Percentiles rank a stretch among this genome's conserved stretches.
phyloP scores from a whole-genome alignment of 1,140 invertebrate genomes.

The Papilio polyxenes region DNA sequence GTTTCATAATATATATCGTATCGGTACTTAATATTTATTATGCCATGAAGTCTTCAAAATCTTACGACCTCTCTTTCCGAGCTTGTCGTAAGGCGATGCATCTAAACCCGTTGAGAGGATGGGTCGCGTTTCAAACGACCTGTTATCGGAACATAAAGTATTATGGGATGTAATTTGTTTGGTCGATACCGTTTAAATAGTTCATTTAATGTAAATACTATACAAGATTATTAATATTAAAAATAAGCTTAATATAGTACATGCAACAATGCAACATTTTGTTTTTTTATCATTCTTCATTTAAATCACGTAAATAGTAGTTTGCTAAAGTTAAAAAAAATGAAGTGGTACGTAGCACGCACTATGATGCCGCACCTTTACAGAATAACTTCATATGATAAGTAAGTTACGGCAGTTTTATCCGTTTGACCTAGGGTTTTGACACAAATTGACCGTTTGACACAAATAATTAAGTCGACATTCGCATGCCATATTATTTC shows the following conservation, averaged over 20 bases:
- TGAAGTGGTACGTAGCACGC: neutral
- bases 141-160: slow-evolving; percentile 13
- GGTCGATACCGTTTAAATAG: neutral
- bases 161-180: slow-evolving; percentile 12
- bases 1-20: neutral
- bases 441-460: no score
- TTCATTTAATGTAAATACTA: neutral
- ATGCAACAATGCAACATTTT: neutral
- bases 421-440: neutral
- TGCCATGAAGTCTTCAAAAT: neutral
- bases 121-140: slow-evolving; percentile 7
- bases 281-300: neutral
- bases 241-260: neutral
- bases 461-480: neutral
- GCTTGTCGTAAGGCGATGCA: slow-evolving; percentile 1
- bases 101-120: slow-evolving; percentile 4
- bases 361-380: neutral
- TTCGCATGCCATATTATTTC: neutral
- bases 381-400: neutral
- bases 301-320: neutral
- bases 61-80: neutral
- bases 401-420: neutral
- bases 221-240: neutral
- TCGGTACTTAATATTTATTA: slow-evolving; percentile 14
- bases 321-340: neutral